These are phyloP conservation scores for Tychaedon coryphoeus DNA, from an alignment of 2,113 vertebrate species.

Conservation along the genomic window DNA sequence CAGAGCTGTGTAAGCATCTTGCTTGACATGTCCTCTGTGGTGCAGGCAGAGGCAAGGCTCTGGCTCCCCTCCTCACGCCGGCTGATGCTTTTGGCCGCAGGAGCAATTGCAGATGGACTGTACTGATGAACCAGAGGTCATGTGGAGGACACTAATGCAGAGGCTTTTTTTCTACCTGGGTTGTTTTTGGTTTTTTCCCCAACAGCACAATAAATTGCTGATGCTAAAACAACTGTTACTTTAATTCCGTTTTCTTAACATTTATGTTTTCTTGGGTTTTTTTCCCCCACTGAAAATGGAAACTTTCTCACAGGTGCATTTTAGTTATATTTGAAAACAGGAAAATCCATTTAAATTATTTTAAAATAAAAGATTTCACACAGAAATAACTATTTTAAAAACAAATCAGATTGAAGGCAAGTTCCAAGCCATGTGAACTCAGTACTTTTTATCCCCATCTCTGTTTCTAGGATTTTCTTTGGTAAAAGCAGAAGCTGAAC, in stretches of 20 bases:
- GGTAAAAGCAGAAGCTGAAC: not conserved
- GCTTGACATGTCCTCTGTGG: not conserved
- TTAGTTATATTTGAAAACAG: not conserved
- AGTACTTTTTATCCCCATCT: not conserved
- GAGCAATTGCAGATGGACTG: not conserved
- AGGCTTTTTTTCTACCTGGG: not conserved
- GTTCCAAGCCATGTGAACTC: not conserved
- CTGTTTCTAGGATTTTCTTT: not conserved
- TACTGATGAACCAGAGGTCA: not conserved
- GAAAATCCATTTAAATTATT: not conserved
- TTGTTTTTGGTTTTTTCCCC: no score
- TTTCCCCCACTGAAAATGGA: not conserved
- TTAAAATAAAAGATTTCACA: not conserved
- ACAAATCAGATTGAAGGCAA: not conserved
- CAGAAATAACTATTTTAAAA: not conserved
- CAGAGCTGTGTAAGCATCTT: not conserved
- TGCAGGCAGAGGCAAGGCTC: not conserved
- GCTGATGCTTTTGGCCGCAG: not conserved
- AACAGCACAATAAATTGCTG: not conserved
- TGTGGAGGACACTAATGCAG: not conserved
- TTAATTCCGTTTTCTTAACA: not conserved
- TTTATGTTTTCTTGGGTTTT: not conserved
- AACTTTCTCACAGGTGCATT: not conserved
- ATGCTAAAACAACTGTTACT: not conserved
- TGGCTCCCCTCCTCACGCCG: not conserved